Percentiles rank a stretch among this genome's conserved stretches.
These are phyloP conservation scores for Vulpes vulpes DNA, from an alignment of 2,113 vertebrate genomes.

Conservation along the genomic window DNA sequence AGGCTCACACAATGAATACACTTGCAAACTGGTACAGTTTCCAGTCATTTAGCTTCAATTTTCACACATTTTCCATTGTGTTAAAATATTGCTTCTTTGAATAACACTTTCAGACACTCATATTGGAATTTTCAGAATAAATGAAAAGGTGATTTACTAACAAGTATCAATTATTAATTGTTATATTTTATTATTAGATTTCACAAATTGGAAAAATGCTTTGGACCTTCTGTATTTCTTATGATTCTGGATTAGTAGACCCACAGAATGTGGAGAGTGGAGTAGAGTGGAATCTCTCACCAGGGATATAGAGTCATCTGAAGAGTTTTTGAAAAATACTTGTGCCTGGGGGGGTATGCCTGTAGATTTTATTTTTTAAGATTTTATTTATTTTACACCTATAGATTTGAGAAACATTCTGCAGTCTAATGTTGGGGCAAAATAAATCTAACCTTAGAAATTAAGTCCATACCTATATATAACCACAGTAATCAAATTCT, in stretches of 20 bases:
- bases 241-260: neutral
- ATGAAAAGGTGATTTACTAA: conserved; percentile 6
- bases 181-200: neutral
- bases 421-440: neutral
- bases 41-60: conserved; percentile 44
- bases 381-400: neutral
- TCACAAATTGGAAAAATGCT: neutral
- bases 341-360: neutral
- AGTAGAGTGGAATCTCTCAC: neutral
- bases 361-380: too few species aligned
- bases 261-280: neutral
- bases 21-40: neutral
- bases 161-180: neutral
- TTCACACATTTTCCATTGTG: neutral
- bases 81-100: conserved; percentile 52
- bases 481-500: conserved; percentile 3
- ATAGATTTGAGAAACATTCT: conserved; percentile 13
- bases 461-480: neutral
- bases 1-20: conserved; percentile 32
- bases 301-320: neutral
- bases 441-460: conserved; percentile 42
- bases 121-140: conserved; percentile 23
- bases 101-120: neutral
- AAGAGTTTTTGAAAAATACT: conserved; percentile 7
- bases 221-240: neutral